These are phyloP conservation scores for Rissa tridactyla DNA, from an alignment of 2,113 vertebrate species.

Conservation along the genomic window DNA sequence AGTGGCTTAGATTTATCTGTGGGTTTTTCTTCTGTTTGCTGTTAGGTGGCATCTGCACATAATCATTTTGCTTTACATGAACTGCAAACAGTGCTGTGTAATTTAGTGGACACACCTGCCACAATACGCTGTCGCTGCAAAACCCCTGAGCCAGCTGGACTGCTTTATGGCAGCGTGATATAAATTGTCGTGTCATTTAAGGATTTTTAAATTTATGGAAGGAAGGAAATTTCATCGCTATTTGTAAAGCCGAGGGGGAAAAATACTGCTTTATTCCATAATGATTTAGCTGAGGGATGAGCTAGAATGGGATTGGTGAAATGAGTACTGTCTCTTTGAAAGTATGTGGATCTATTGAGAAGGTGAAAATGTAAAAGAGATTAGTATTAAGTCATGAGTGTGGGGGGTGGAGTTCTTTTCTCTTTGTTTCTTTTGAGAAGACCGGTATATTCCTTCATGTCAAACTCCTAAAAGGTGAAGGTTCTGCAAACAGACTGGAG, in stretches of 20 bases:
- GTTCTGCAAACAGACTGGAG: not conserved
- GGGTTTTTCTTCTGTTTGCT: not conserved
- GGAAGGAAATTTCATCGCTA: not conserved
- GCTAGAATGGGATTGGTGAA: not conserved
- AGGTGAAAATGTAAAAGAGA: not conserved
- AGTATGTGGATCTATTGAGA: not conserved
- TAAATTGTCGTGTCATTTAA: not conserved
- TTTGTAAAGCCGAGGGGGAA: not conserved
- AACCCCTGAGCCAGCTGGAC: not conserved
- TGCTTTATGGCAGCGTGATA: not conserved
- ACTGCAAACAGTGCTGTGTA: not conserved
- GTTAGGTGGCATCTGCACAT: not conserved
- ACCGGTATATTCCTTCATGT: constrained; percentile 35
- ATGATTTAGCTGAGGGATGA: not conserved
- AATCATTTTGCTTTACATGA: not conserved
- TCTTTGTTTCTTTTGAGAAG: constrained; percentile 38
- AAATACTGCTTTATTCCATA: not conserved
- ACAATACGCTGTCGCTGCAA: not conserved
- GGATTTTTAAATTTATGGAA: not conserved
- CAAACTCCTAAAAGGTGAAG: constrained; percentile 7
- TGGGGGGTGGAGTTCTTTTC: not conserved
- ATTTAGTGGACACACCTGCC: not conserved
- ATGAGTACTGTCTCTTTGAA: not conserved
- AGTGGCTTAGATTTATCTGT: not conserved
- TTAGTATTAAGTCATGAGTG: not conserved